phyloP scores from a whole-genome alignment of 2,888 invertebrate genomes.

The Epinotia demarniana region DNA sequence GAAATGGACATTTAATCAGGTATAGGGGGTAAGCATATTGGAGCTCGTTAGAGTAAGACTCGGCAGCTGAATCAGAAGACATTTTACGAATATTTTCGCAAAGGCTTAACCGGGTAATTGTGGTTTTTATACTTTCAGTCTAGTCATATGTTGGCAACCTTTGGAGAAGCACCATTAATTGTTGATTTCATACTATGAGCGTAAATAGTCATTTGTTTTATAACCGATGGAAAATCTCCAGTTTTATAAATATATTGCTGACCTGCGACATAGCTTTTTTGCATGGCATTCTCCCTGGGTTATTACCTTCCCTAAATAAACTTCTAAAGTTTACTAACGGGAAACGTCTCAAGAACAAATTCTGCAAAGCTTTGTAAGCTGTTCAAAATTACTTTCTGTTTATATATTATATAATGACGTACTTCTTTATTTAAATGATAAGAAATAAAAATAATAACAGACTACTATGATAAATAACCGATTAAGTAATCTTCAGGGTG shows the following conservation, averaged over 20 bases:
- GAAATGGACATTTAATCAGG: neutral
- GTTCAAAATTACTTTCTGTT: conserved; percentile 23
- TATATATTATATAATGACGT: conserved; percentile 12
- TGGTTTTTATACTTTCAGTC: neutral
- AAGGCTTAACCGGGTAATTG: neutral
- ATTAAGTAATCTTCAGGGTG: too few relatives aligned
- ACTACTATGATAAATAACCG: too few relatives aligned
- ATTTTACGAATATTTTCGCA: conserved; percentile 1
- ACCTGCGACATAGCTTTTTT: conserved; percentile 3
- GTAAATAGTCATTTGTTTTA: too few relatives aligned
- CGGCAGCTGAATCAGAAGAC: neutral
- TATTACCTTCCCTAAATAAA: conserved; percentile 35
- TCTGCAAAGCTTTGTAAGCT: conserved; percentile 23
- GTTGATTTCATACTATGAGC: too few relatives aligned
- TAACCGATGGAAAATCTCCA: too few relatives aligned
- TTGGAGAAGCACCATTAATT: too few relatives aligned
- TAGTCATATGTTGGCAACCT: too few relatives aligned
- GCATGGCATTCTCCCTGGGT: conserved; percentile 11
- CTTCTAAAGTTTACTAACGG: conserved; percentile 26
- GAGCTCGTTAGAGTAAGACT: conserved; percentile 10
- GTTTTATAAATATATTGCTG: too few relatives aligned
- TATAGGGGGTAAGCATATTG: neutral
- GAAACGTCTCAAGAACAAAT: conserved; percentile 23
- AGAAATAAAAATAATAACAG: neutral
- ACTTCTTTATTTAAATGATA: conserved; percentile 1